Conservation (phyloP, 2,797 vertebrate genomes). For the Microctenopoma lineatum region DNA sequence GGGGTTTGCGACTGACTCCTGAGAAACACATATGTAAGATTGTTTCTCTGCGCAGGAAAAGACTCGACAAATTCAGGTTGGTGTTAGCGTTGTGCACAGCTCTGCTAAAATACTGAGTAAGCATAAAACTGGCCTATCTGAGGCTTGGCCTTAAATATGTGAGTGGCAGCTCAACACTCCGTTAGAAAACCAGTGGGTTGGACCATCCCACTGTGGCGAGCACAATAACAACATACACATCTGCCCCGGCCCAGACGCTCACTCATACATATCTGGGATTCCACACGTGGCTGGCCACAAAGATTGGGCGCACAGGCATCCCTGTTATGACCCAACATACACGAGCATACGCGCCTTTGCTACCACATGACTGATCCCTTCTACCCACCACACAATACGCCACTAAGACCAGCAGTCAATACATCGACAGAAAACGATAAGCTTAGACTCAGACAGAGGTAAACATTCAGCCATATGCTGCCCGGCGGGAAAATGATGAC, state of each 20-base stretch:
- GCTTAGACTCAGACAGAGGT: conserved; percentile 63
- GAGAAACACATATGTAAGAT: too few species aligned
- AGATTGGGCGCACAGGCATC: conserved; percentile 69
- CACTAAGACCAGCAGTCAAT: conserved; percentile 63
- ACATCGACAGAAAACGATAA: conserved; percentile 58
- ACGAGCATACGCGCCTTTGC: conserved; percentile 56
- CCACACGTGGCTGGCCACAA: conserved; percentile 71
- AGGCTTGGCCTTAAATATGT: conserved; percentile 4
- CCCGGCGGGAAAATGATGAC: conserved; percentile 12
- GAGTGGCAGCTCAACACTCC: conserved; percentile 22
- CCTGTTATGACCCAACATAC: conserved; percentile 64
- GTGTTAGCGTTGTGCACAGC: too few species aligned
- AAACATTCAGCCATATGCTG: conserved; percentile 56
- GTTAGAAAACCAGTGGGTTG: neutral
- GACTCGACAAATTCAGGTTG: too few species aligned
- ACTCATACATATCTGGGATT: conserved; percentile 83
- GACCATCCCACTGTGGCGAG: conserved; percentile 18
- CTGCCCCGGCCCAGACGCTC: conserved; percentile 63
- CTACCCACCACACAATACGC: conserved; percentile 59
- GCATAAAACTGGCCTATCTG: conserved; percentile 11
- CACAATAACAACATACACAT: conserved; percentile 66
- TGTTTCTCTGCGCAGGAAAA: too few species aligned
- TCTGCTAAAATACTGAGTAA: conserved; percentile 5
- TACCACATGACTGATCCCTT: conserved; percentile 66
- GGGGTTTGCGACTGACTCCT: too few species aligned